Evolutionary conservation across 2,797 vertebrate species (phyloP), one percentile per base, ranked within the genome.

Genomic region (Erpetoichthys calabaricus): DNA sequence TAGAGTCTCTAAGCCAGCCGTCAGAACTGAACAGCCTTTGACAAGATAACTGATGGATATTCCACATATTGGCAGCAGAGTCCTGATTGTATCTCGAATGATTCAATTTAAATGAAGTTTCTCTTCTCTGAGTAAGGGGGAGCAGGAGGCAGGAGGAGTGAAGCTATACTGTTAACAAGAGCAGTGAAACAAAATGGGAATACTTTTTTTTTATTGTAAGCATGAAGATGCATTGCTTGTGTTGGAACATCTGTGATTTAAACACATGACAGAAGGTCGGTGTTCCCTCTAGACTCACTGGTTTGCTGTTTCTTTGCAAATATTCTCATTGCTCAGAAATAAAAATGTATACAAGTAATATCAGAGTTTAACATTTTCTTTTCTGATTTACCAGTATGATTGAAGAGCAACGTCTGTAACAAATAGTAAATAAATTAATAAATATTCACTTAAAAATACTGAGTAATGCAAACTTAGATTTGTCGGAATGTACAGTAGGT

Each of bases 11-110:
- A 57, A 57, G 0, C 0, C 53, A 51, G 49, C 8, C 46, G 10
- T 58, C 46, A 62, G 10, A 4, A 45, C 52, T 4, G 51, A 56
- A 3, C 1, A 8, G 2, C 4, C 45, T 56, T 6, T 64, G 72
- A 81, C 72, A 80, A 67, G 71, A 79, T 79, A 79, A 80, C 70
- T 70, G 71, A 84, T 77, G 67, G 66, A 64, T 73, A 65, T 55
- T n/a, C 70, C 59, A 3, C 0, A 44, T 56, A 61, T 46, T 0
- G 0, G 51, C n/a, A 45, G 45, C 59, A 9, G 50, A 44, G 3
- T 41, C 52, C 56, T 57, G 44, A 45, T 57, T 63, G 62, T 52
- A 55, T 62, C 53, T 60, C 51, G n/a, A 47, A 47, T 59, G 55
- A 51, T 42, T 42, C 2, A 51, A 53, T 55, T 1, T 42, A 65